Evolutionary conservation across 2,888 invertebrate genomes (phyloP).

Genomic region (Pammene aurita): DNA sequence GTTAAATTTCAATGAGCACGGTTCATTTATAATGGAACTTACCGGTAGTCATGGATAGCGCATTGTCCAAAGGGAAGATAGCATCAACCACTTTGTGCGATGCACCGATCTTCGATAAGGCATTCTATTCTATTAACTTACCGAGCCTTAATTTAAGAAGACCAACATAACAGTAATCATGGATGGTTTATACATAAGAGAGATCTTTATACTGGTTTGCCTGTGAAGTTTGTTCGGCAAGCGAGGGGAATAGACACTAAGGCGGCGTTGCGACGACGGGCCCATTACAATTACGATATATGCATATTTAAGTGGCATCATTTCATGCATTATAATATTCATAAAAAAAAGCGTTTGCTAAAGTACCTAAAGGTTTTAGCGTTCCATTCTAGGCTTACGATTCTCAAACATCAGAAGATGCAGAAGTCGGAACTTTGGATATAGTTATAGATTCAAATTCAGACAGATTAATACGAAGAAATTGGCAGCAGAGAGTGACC

Average conservation of each 20-base stretch:
- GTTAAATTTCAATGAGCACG: slow-evolving; percentile 47
- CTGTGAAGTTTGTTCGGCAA: not conserved
- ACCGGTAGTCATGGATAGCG: slow-evolving; percentile 49
- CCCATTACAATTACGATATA: slow-evolving; percentile 52
- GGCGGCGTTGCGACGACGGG: slow-evolving; percentile 46
- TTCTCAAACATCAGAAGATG: not conserved
- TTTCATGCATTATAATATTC: slow-evolving; percentile 33
- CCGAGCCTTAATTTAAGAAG: not conserved
- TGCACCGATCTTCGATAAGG: slow-evolving; percentile 48
- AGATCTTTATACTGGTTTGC: too few species aligned
- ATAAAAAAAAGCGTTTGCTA: slow-evolving; percentile 2
- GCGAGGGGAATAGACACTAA: not conserved
- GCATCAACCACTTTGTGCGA: slow-evolving; percentile 48
- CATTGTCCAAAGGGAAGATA: slow-evolving; percentile 54
- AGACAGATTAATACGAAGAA: too few species aligned
- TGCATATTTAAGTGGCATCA: slow-evolving; percentile 41
- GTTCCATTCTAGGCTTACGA: not conserved
- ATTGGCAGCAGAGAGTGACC: too few species aligned
- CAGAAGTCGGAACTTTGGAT: not conserved
- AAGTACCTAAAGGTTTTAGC: not conserved
- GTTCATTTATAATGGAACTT: slow-evolving; percentile 46
- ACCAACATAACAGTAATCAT: not conserved
- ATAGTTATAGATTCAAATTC: too few species aligned
- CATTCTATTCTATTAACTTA: not conserved
- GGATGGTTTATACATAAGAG: too few species aligned